Evolutionary conservation across 2,113 vertebrate genomes (phyloP), one percentile per base, ranked within the genome.

Genomic region (Dunckerocampus dactyliophorus): DNA sequence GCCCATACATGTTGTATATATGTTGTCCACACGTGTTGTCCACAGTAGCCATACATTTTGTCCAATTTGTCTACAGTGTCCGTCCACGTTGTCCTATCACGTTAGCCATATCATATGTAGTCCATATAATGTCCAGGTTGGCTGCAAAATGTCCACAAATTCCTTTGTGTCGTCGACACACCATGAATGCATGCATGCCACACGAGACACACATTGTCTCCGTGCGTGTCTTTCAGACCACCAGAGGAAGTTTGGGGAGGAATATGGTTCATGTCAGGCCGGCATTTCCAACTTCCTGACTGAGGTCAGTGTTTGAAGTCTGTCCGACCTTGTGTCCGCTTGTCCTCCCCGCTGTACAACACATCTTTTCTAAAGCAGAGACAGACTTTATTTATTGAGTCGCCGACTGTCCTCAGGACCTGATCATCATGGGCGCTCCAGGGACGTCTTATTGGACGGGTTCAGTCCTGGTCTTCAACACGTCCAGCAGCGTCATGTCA

Each of bases 341-440:
- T 48, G 1, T 65, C 19, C 16, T 64, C 45, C 3, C 2, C 11
- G 19, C 24, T 14, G 12, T 24, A 28, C 50, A 8, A 22, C 47
- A 28, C 28, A 6, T 28, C 21, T 12, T 24, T 10, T 17, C 3
- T 43, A 3, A 43, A 43, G 39, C 12, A 43, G 7, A 9, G 12
- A 43, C 39, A 3, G 39, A 14, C 39, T 43, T 43, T 47, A 47
- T 47, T 49, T 49, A 49, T 51, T 2, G 31, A 49, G 10, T 8
- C 20, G 16, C 20, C 4, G 16, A 49, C 9, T 49, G 47, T 3
- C 24, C 10, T 54, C 77, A 98, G 96, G 93, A 96, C 78, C 87
- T 96, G 85, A 94, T 98, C 77, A 90, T 98, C 76, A 94, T 98
- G 91, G 97, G 95, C 70, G 95, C 95, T 10, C 97, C 97, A 1